Conservation (phyloP, 1,140 invertebrate species). For the Procambarus clarkii region DNA sequence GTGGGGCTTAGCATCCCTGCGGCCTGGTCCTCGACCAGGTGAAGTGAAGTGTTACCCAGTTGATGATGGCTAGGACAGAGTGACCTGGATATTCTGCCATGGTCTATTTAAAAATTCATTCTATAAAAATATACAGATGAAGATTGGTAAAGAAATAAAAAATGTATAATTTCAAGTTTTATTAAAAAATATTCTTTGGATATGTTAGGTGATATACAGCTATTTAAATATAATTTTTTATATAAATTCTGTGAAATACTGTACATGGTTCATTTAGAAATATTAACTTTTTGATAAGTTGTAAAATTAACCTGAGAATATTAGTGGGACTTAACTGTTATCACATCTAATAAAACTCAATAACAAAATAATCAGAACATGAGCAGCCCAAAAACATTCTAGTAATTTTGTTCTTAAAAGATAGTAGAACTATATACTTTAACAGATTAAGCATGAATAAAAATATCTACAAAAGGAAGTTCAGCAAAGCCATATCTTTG, state of each 20-base stretch:
- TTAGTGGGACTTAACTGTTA: not conserved
- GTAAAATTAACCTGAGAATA: not conserved
- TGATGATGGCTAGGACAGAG: no score
- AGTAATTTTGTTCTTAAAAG: not conserved
- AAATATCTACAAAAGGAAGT: not conserved
- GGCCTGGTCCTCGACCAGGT: no score
- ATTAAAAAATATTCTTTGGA: slow-evolving; percentile 14
- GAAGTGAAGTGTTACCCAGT: no score
- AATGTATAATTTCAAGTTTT: not conserved
- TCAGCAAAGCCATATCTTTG: not conserved
- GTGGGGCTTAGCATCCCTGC: no score
- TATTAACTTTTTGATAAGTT: not conserved
- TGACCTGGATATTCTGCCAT: no score
- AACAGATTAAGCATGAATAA: not conserved
- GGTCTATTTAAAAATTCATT: no score
- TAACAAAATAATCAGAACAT: not conserved
- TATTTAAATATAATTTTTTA: not conserved
- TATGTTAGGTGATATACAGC: not conserved
- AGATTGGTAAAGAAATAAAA: not conserved
- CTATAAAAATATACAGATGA: no score
- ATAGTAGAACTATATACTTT: not conserved
- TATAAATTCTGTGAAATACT: not conserved
- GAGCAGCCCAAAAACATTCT: not conserved
- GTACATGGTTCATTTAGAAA: not conserved
- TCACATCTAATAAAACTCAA: not conserved